Percentiles rank a stretch among this genome's conserved stretches.
phyloP scores from a whole-genome alignment of 2,888 invertebrate species.

The Amphipoea oculea region DNA sequence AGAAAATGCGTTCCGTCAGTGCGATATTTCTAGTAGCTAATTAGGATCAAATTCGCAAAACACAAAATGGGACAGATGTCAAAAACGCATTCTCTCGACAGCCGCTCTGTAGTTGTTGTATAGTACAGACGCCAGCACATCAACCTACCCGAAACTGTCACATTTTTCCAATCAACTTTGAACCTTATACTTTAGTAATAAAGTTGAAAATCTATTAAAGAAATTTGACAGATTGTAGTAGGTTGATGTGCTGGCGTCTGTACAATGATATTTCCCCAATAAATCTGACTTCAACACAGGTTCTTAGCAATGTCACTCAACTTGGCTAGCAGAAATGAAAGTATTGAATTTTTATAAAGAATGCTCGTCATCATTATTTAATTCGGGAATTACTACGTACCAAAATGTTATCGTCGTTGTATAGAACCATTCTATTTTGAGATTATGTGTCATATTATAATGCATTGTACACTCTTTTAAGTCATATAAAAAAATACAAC shows the following conservation, averaged over 20 bases:
- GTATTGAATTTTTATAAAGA: constrained; percentile 52
- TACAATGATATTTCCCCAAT: not conserved
- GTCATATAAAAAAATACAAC: constrained; percentile 58
- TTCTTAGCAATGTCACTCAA: constrained; percentile 32
- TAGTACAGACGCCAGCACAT: not conserved
- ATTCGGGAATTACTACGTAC: constrained; percentile 63
- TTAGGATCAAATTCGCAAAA: not conserved
- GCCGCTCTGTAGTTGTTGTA: not conserved
- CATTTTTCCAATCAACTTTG: too few relatives aligned
- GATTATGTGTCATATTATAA: constrained; percentile 83
- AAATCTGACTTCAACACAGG: not conserved
- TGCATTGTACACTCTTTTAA: constrained; percentile 66
- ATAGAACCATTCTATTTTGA: constrained; percentile 84
- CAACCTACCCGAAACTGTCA: too few relatives aligned
- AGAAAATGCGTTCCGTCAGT: not conserved
- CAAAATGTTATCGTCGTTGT: constrained; percentile 79
- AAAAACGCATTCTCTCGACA: not conserved
- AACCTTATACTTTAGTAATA: too few relatives aligned
- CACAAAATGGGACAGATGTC: not conserved
- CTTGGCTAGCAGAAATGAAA: constrained; percentile 54
- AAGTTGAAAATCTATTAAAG: too few relatives aligned
- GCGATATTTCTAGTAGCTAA: not conserved
- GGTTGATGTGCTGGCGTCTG: too few relatives aligned
- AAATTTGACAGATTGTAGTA: too few relatives aligned
- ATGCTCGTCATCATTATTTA: constrained; percentile 56